Base-by-base conservation (phyloP, 2,797 vertebrate genomes). In the Epinephelus malabaricus region DNA sequence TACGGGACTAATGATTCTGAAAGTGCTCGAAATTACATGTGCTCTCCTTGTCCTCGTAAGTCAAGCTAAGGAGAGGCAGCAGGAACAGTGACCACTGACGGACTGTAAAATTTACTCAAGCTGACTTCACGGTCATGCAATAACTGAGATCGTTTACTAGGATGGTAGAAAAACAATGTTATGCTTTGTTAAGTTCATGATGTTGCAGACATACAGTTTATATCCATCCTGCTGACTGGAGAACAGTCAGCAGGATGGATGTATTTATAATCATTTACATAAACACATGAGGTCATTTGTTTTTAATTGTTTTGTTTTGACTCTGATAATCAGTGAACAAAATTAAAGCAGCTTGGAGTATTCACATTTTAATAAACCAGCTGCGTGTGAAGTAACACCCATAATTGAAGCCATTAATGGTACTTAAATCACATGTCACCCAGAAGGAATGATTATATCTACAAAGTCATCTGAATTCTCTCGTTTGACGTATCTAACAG, bases 11-110 rank as follows among this genome's bases (percentile, higher is more conserved):
- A 92, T 76, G 80, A 76, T 72, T 86, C 81, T 77, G 71, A 75
- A 78, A 86, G 79, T 14, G 72, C 64, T 53, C 6, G 9, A 86
- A 87, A 90, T 90, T n/a, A 79, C 61, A 82, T 55, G 72, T 61
- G 40, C 62, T 81, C 30, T 69, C 62, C 63, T 40, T 67, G 74
- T 84, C 76, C 84, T 75, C 69, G 1, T 80, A 64, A 80, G 72
- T 86, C 83, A 76, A 13, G 60, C 78, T 70, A 78, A 76, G 70
- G 76, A 59, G 63, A 54, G 25, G 59, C 68, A 45, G 76, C 50
- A 23, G 63, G 23, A 80, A 45, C 34, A 13, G 47, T 51, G 58
- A 82, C 73, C 17, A 25, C 7, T 21, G 46, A 75, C 4, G 10
- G 74, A 14, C 72, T 68, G 49, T 82, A 78, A 61, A 75, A 30